Base-by-base conservation (phyloP, 2,888 invertebrate genomes). In the Drosophila suboccidentalis region DNA sequence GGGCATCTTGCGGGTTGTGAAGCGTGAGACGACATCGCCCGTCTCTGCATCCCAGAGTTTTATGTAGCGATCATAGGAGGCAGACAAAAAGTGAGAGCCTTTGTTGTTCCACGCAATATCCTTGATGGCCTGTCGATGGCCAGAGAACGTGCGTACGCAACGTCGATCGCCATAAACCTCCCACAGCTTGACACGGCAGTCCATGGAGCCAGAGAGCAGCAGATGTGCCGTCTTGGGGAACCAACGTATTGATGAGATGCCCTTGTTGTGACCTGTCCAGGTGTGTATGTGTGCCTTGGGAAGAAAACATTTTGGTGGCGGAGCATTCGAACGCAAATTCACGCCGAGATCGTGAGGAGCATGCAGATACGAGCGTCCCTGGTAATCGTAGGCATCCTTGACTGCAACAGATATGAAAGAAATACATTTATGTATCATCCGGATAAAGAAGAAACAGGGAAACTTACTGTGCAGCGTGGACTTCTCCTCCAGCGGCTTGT, bases 11-110 rank as follows among this genome's bases (percentile, higher is more conserved):
- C 98, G 95, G 53, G 98, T 98, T 17, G 98, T 98, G 93, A 99
- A 99, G 46, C 98, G 94, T 0, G 95, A 95, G 34, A 97, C 92
- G 71, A 97, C 97, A 80, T 95, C 95, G 49, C 99, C 99, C 0
- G 97, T 97, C 94, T 99, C 99, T 0, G 99, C 99, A 93, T 99
- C 99, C 99, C 99, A 99, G 46, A 99, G 93, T 93, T 99, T 99
- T 65, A 99, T 97, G 91, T 97, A 99, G 59, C 98, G 95, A 94
- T 99, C 99, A 93, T 98, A 99, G 0, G 98, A 98, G 44, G 99
- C 98, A 0, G 98, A 98, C 3, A 99, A 93, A 93, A 99, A 99
- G 89, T 97, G 96, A 43, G 96, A 96, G 1, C 99, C 99, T 43
- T 95, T 94, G 91, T 98, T 99, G 92, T 99, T 98, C 93, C 99